These are phyloP conservation scores for Emydocephalus ijimae DNA, from an alignment of 2,113 vertebrate genomes.

Conservation along the genomic window DNA sequence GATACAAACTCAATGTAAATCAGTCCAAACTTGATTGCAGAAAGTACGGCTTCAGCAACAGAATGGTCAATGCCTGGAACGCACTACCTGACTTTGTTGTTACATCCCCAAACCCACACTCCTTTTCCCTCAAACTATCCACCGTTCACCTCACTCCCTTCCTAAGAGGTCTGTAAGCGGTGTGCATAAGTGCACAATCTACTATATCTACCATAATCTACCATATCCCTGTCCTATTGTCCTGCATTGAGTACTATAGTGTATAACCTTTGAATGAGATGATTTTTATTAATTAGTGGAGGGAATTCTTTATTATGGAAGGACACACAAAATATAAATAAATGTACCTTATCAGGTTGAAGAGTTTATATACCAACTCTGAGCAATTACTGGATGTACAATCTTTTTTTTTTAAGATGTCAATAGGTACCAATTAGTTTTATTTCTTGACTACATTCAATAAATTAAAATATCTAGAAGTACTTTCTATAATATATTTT, in stretches of 20 bases:
- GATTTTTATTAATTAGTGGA: background rate
- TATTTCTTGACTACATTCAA: background rate
- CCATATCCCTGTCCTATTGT: no score
- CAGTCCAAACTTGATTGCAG: no score
- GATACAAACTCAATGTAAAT: no score
- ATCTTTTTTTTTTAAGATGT: background rate
- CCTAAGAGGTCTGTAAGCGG: no score
- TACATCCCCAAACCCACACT: no score
- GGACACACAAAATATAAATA: background rate
- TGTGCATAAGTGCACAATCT: no score
- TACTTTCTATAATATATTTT: background rate
- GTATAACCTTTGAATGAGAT: background rate
- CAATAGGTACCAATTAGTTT: background rate
- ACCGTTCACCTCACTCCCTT: no score
- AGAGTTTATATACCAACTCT: background rate
- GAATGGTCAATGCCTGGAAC: no score
- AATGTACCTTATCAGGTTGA: background rate
- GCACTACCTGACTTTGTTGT: no score
- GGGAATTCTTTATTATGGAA: background rate
- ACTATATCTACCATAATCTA: no score
- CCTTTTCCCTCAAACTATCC: no score
- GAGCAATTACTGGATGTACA: background rate
- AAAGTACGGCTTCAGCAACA: no score
- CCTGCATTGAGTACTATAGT: background rate
- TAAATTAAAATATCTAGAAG: background rate